Evolutionary conservation across 2,888 invertebrate genomes (phyloP), one percentile per base, ranked within the genome.

Genomic region (Agrilus biguttatus): DNA sequence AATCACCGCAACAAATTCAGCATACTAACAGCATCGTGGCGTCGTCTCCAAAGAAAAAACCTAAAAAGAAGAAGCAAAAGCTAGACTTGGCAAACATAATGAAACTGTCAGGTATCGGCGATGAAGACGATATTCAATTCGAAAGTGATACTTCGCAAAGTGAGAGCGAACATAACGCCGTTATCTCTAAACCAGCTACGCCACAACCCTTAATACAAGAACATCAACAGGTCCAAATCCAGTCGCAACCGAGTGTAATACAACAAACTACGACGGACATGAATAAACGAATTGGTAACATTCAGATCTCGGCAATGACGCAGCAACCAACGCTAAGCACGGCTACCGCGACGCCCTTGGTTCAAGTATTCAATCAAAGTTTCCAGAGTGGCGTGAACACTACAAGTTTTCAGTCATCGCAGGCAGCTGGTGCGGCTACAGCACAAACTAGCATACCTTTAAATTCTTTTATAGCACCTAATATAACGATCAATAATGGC

Each of bases 51-150:
- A 74, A 74, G 54, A 75, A 75, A 55, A 74, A 74, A 56, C 69
- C 70, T 47, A 72, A 72, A 51, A 64, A 70, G 40, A 70, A 69
- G 52, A 70, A 70, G 42, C 68, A 69, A 33, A 75, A 77, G 56
- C 61, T 81, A 42, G 81, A 81, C 62, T 69, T 82, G 52, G 80
- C 80, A 41, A 80, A 79, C 62, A 77, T 82, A 34, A 82, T 82
- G 76, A 81, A 81, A 61, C 68, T 81, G 46, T 80, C 81, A 39
- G 82, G 65, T 48, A 56, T 55, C 40, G 80, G 79, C 41, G 81
- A 80, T 48, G 77, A 78, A 47, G 81, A 82, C 49, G 75, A 74
- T 49, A 69, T 75, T 36, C 72, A 70, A 51, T 66, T 67, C 40
- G 67, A 67, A 45, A 63, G 65, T 46, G 67, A 67, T 46, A 58